Conservation (phyloP, 2,888 invertebrate species). For the Camponotus fellah region DNA sequence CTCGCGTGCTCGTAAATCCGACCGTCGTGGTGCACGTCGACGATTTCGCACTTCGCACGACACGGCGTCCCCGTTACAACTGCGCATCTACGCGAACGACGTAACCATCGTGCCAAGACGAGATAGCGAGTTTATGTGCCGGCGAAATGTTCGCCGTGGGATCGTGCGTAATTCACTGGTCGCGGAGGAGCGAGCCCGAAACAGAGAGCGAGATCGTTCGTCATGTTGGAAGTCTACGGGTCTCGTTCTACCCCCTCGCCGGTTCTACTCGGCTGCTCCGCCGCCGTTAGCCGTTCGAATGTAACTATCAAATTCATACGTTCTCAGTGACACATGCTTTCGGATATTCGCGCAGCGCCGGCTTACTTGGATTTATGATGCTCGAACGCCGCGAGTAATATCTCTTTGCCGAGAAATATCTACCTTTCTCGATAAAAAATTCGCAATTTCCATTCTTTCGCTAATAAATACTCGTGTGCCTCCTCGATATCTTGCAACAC, state of each 20-base stretch:
- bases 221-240: constrained; percentile 39
- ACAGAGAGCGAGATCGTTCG: constrained; percentile 53
- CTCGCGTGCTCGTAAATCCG: constrained; percentile 65
- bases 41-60: constrained; percentile 67
- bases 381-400: neutral
- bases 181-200: constrained; percentile 40
- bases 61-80: constrained; percentile 55
- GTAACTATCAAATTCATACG: constrained; percentile 46
- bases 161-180: constrained; percentile 59
- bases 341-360: constrained; percentile 5
- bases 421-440: constrained; percentile 9
- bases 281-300: constrained; percentile 18
- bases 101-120: constrained; percentile 42
- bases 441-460: neutral
- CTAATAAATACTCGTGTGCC: neutral
- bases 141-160: constrained; percentile 50
- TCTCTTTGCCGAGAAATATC: neutral
- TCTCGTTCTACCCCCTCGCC: constrained; percentile 31
- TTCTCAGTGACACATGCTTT: constrained; percentile 13
- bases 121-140: constrained; percentile 58
- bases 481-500: neutral
- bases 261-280: neutral
- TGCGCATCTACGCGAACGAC: constrained; percentile 38
- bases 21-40: constrained; percentile 54
- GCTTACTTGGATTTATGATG: constrained; percentile 14